phyloP scores from a whole-genome alignment of 2,113 vertebrate species.

The Rhegmatorhina hoffmannsi region DNA sequence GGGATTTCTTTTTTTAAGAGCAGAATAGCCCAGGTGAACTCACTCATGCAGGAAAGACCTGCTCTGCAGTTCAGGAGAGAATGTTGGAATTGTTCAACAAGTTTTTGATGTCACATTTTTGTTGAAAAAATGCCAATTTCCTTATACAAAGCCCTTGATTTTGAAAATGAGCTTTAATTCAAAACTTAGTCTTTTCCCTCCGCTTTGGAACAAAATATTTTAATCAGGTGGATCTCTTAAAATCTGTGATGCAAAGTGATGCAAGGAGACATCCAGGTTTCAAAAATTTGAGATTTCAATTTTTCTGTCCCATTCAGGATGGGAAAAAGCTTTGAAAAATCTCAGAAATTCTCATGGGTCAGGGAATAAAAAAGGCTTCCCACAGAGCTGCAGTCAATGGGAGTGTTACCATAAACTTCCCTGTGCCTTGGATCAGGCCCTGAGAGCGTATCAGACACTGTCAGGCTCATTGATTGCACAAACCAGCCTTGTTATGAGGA shows the following conservation, averaged over 20 bases:
- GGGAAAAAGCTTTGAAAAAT: conserved; percentile 1
- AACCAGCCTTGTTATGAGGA: conserved; percentile 57
- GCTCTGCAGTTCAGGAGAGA: background rate
- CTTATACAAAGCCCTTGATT: background rate
- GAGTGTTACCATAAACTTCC: conserved; percentile 44
- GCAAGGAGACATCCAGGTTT: background rate
- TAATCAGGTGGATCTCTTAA: background rate
- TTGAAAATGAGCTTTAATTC: background rate
- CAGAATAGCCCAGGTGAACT: background rate
- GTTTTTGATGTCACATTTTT: background rate
- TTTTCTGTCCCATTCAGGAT: background rate
- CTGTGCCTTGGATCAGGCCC: conserved; percentile 19
- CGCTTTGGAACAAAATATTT: background rate
- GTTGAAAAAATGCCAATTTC: background rate
- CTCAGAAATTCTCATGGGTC: background rate
- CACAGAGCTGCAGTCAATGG: conserved; percentile 27
- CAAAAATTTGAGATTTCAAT: background rate
- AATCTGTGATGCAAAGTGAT: background rate
- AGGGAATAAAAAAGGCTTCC: background rate
- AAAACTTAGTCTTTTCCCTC: background rate
- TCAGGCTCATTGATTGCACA: conserved; percentile 65
- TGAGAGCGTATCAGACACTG: conserved; percentile 37
- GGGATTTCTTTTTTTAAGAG: background rate
- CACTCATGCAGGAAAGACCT: background rate
- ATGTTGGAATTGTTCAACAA: background rate